Evolutionary conservation across 2,888 invertebrate genomes (phyloP), one percentile per base, ranked within the genome.

Genomic region (Scaptomyza tumidula): DNA sequence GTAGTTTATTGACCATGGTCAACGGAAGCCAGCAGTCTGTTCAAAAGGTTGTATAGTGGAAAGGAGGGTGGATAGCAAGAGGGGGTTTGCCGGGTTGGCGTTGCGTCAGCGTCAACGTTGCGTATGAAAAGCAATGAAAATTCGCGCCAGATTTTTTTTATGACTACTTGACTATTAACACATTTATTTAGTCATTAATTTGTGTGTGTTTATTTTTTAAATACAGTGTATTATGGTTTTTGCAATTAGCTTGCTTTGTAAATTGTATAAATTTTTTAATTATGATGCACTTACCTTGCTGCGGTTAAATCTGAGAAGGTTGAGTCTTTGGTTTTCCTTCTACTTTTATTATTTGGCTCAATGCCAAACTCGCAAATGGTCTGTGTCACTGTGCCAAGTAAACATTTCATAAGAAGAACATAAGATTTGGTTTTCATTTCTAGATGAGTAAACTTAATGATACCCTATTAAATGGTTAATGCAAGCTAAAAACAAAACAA

Each of bases 1-100:
- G 52, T 49, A 71, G 85, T 75, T 78, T 85, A 68, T 81, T 85
- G 81, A 81, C 73, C 85, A 81, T 76, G 81, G 81, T 76, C 85
- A 82, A 85, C 81, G 81, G 85, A 85, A 85, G 82, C 77, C 59
- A 58, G 71, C 67, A 67, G 82, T 64, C 39, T 33, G 14, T 39
- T 9, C 14, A 44, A 48, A 24, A 37, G 7, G 3, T 24, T 1
- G 24, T 24, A 19, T 19, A 19, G 14, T 6, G 6, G 19, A 13
- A 3, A 14, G 7, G 1, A 16, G 39, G 56, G 41, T 37, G 61
- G 46, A 1, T 29, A 29, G 1, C 14, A 14, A 27, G 14, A 27
- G 44, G 39, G 10, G 55, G 52, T 24, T 24, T 5, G 3, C 3
- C 4, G n/a, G 24, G 37, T 19, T n/a, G 49, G 49, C 43, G 75